Conservation (phyloP, 2,888 invertebrate species). For the Caenorhabditis virilis region DNA sequence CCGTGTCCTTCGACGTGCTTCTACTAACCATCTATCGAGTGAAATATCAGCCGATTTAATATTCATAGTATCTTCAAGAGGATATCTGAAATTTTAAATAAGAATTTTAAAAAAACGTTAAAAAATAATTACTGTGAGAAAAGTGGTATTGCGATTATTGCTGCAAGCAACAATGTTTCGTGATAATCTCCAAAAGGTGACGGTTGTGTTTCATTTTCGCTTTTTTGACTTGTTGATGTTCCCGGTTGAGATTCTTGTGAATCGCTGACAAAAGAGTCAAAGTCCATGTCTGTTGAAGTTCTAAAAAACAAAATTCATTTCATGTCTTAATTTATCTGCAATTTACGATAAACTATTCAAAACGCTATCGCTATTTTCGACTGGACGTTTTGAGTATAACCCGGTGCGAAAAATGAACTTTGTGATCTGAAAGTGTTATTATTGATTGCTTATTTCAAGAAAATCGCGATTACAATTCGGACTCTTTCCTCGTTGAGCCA, state of each 20-base stretch:
- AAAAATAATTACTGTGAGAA: slow-evolving; percentile 29
- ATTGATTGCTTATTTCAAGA: not conserved
- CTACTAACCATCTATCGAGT: slow-evolving; percentile 23
- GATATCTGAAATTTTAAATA: slow-evolving; percentile 11
- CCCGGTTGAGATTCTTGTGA: slow-evolving; percentile 12
- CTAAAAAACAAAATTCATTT: not conserved
- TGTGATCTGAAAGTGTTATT: slow-evolving; percentile 5
- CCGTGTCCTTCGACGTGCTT: not conserved
- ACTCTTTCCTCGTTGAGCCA: slow-evolving; percentile 25
- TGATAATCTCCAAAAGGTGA: slow-evolving; percentile 41
- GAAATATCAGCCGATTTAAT: slow-evolving; percentile 26
- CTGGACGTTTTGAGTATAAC: not conserved
- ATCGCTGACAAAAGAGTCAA: slow-evolving; percentile 19
- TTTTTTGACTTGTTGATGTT: not conserved
- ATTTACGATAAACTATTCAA: too few species aligned
- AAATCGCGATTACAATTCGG: slow-evolving; percentile 4
- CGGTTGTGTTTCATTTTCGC: slow-evolving; percentile 1
- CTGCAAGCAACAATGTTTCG: slow-evolving; percentile 27
- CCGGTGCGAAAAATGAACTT: slow-evolving; percentile 23
- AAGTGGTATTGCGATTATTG: slow-evolving; percentile 30
- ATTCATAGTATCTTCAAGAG: slow-evolving; percentile 16
- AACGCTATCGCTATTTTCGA: too few species aligned
- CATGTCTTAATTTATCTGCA: too few species aligned
- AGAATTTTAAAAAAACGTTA: not conserved
- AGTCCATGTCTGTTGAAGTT: slow-evolving; percentile 2